Base-by-base conservation (phyloP, 2,113 vertebrate species). In the Leucopsar rothschildi region DNA sequence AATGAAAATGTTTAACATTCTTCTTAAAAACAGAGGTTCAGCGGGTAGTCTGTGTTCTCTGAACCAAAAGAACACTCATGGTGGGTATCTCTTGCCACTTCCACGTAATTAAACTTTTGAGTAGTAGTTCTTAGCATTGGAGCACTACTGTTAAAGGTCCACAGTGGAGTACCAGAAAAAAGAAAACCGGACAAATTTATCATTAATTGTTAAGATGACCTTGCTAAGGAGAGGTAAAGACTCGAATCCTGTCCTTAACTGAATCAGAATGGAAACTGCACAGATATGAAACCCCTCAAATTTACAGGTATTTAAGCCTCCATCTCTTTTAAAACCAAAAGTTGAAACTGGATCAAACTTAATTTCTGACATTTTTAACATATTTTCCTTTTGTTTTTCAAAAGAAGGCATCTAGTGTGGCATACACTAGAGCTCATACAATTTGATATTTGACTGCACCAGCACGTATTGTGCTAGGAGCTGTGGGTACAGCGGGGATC, bases 1-100 rank as follows among this genome's bases (percentile, higher is more conserved):
- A 91, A 47, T 65, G 82, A 90, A 94, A 92, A 91, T 70, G 65
- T 39, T 94, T 76, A 88, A 88, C 28, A 59, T 78, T 94, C 66
- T 79, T 84, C 49, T 94, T 86, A 60, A 90, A 88, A 92, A 81
- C 68, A 93, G 82, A 57, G 11, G 11, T 45, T 50, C 3, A 35
- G 21, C 17, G 37, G 20, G 15, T 64, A 27, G 29, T n/a, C 47
- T 22, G 19, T 49, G 44, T 83, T 64, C 49, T 64, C 59, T 53
- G 42, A 82, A 75, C 17, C 3, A 23, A 47, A 87, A 82, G 5
- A 81, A 45, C 0, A 1, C 18, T 28, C 31, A 4, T 29, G 17
- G 11, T 66, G 12, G 15, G 6, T 50, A 45, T 17, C 73, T 57
- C 50, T 92, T 77, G 33, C 23, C 16, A 11, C 19, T 80, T 83